phyloP scores from a whole-genome alignment of 2,888 invertebrate species.

The Proisotoma minuta region DNA sequence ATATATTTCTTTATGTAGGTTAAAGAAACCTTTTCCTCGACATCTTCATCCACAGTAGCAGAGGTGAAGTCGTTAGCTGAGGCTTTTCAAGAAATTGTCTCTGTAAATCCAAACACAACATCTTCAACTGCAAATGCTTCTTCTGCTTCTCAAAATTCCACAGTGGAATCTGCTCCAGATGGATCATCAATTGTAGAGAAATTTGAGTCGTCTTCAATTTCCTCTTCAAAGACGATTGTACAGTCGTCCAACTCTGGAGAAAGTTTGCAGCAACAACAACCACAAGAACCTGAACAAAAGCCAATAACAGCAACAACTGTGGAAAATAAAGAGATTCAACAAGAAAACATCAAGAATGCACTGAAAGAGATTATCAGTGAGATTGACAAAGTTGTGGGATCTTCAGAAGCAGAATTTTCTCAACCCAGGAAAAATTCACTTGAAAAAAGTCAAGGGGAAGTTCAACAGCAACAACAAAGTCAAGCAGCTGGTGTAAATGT shows the following conservation, averaged over 20 bases:
- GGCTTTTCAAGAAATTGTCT: slow-evolving; percentile 42
- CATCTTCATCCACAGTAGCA: slow-evolving; percentile 20
- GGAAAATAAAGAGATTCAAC: slow-evolving; percentile 50
- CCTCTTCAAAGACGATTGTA: neutral
- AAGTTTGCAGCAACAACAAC: slow-evolving; percentile 2
- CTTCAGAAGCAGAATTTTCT: slow-evolving; percentile 39
- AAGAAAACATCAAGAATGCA: slow-evolving; percentile 57
- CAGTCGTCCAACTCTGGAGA: neutral
- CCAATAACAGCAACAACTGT: slow-evolving; percentile 12
- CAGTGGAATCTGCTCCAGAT: no score
- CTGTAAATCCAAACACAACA: neutral
- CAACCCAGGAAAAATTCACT: neutral
- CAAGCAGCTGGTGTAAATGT: no score
- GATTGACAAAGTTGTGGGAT: slow-evolving; percentile 57
- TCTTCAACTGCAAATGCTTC: neutral
- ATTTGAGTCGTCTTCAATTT: neutral
- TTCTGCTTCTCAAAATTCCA: neutral
- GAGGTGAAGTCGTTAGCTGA: slow-evolving; percentile 43
- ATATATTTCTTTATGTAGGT: slow-evolving; percentile 28
- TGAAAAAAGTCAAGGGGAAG: slow-evolving; percentile 7
- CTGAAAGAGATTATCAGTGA: slow-evolving; percentile 61
- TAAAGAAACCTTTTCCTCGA: slow-evolving; percentile 34
- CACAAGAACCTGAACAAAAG: neutral
- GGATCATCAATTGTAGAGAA: no score
- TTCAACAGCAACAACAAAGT: slow-evolving; percentile 13